Evolutionary conservation across 2,888 invertebrate species (phyloP), one percentile per base, ranked within the genome.

Genomic region (Volucella zonaria): DNA sequence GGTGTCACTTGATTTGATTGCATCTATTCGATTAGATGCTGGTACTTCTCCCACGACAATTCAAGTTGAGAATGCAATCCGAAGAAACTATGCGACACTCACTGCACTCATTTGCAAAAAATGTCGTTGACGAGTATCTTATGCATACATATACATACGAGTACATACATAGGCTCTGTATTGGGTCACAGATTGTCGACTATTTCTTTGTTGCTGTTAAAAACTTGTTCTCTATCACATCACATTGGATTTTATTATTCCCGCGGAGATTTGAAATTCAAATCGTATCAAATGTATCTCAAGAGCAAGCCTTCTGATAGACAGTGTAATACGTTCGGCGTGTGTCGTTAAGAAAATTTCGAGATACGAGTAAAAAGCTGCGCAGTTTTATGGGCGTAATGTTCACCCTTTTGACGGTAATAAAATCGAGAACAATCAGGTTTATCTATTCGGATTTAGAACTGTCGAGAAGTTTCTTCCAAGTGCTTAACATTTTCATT

Each of bases 241-340:
- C 62, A 43, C 45, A 73, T 43, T 56, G 11, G 31, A 14, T 66
- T 75, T 49, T 54, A 42, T 56, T 62, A 49, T 75, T 31, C 49
- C 75, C 49, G 66, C 43, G 8, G 58, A 66, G 66, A 66, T 75
- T 66, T 75, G 58, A 75, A 75, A 66, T 49, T 51, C 75, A 75
- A 75, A 75, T 75, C 49, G 40, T 56, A 47, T 56, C 40, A 66
- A 47, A 66, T 49, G 49, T 23, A 56, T 74, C 61, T 56, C 8
- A 47, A 47, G 31, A 6, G 31, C 31, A 31, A 6, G 31, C 31
- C 31, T 2, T n/a, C 64, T 74, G 45, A 47, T 56, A 56, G 14
- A 45, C n/a, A n/a, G 1, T 52, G 10, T 31, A 15, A n/a, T 2
- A 47, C 8, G 18, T 43, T 12, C 14, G 10, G 43, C 31, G 6